Conservation (phyloP, 2,113 vertebrate genomes). For the Uria lomvia region DNA sequence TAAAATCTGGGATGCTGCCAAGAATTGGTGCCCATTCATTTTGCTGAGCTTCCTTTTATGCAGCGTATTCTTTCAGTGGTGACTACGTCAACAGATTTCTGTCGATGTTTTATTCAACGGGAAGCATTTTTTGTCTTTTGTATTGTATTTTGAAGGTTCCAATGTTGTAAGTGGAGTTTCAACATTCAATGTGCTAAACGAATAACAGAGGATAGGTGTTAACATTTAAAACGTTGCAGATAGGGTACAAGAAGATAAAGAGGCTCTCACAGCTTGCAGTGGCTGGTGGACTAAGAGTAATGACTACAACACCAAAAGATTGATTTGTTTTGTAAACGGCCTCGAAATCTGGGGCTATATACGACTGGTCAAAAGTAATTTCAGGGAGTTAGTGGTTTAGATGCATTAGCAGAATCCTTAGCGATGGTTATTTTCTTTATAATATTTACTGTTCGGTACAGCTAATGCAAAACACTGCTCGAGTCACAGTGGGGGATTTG, state of each 20-base stretch:
- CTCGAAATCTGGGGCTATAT: not conserved
- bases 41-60: constrained; percentile 16
- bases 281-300: not conserved
- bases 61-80: not conserved
- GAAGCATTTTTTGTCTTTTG: not conserved
- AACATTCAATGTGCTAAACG: not conserved
- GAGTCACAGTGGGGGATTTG: constrained; percentile 33
- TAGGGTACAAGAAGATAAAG: not conserved
- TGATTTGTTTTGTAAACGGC: not conserved
- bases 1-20: constrained; percentile 10
- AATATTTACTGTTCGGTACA: constrained; percentile 59
- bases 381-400: constrained; percentile 26
- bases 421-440: constrained; percentile 30
- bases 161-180: not conserved
- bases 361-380: constrained; percentile 46
- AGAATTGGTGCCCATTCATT: not conserved
- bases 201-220: not conserved
- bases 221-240: not conserved
- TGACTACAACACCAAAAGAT: not conserved
- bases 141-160: not conserved
- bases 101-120: not conserved
- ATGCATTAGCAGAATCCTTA: constrained; percentile 32
- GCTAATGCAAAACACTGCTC: constrained; percentile 60
- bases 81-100: constrained; percentile 5
- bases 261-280: not conserved